phyloP scores from a whole-genome alignment of 2,797 vertebrate genomes.

The Phrynocephalus guinanensis region DNA sequence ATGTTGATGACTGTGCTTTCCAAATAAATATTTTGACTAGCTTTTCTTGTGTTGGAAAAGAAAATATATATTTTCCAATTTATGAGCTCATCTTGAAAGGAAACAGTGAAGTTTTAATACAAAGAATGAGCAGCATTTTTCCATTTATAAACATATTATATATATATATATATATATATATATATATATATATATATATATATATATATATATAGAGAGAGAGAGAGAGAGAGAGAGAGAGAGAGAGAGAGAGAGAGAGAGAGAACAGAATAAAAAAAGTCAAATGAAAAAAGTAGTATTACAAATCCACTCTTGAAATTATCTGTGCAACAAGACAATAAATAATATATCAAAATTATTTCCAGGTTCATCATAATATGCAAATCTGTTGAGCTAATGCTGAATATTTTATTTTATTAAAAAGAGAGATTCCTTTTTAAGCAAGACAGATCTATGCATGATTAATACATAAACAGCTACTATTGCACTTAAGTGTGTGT shows the following conservation, averaged over 20 bases:
- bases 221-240: too few species aligned
- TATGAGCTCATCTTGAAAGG: background rate
- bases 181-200: background rate
- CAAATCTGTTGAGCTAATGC: background rate
- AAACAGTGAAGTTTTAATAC: background rate
- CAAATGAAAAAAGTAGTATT: background rate
- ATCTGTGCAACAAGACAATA: background rate
- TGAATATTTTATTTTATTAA: too few species aligned
- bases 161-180: too few species aligned
- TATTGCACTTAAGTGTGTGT: too few species aligned
- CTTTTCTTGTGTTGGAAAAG: background rate
- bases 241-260: too few species aligned
- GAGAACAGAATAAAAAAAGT: background rate
- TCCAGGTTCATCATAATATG: conserved; percentile 2
- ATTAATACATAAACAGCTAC: too few species aligned
- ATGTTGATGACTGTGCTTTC: background rate
- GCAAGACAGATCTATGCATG: too few species aligned
- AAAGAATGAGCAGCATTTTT: background rate
- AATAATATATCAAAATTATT: conserved; percentile 18
- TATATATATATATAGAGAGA: too few species aligned
- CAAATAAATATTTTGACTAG: background rate
- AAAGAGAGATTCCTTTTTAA: too few species aligned
- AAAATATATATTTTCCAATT: background rate
- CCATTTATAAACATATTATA: background rate
- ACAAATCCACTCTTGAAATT: conserved; percentile 1